Base-by-base conservation (phyloP, 2,888 invertebrate species). In the Stenodema calcarata region DNA sequence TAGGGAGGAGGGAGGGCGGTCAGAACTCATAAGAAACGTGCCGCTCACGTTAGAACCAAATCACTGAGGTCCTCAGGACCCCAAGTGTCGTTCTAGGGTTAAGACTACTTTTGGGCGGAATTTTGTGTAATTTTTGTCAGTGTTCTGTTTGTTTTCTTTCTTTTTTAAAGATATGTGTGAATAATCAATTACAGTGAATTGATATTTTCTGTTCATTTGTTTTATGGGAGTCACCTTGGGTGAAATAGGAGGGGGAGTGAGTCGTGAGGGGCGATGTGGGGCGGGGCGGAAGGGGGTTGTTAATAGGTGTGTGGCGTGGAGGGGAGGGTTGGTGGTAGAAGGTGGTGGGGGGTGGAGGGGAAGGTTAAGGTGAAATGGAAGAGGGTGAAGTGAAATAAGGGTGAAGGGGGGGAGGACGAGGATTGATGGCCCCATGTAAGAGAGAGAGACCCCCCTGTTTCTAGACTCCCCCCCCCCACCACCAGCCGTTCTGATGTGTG, bases 391-490 rank as follows among this genome's bases (percentile, higher is more conserved):
- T 9, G 76, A 35, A 35, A 35, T 2, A 7, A 35, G 7, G 7
- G 79, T 18, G 47, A 28, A 3, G 30, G 50, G 30, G 16, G 30
- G 54, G 54, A 78, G 54, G 80, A 80, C 80, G 80, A 54, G 80
- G 80, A 80, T 80, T 80, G 80, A 80, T 80, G 80, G 80, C 80
- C 80, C 54, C 54, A 28, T 80, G 80, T 80, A 54, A 80, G 80
- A 42, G 41, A 11, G 35, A 11, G 30, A n/a, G 41, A 79, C 50
- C 50, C n/a, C 80, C 54, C 30, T 79, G 80, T 80, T 80, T 80
- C 50, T 80, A 80, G 54, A 50, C 80, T 30, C n/a, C n/a, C n/a
- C n/a, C n/a, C n/a, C n/a, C n/a, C n/a, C n/a, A n/a, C n/a, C n/a
- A n/a, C n/a, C n/a, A n/a, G n/a, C n/a, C n/a, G n/a, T n/a, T n/a